Evolutionary conservation across 2,113 vertebrate genomes (phyloP).

Genomic region (Dendropsophus ebraccatus): DNA sequence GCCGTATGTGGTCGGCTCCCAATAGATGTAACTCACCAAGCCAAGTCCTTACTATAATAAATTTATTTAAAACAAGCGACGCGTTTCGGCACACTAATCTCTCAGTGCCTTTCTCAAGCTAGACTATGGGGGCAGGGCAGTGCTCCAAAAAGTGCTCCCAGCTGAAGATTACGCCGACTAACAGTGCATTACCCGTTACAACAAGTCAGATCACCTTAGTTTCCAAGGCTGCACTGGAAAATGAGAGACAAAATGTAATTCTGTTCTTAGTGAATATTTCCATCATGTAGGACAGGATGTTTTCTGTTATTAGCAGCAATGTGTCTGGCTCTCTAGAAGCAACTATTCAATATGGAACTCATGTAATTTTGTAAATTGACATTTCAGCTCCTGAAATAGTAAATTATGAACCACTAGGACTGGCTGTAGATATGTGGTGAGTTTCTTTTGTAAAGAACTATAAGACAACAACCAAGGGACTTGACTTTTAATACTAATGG

Average conservation of each 20-base stretch:
- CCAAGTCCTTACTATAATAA: too few relatives aligned
- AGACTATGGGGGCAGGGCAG: too few relatives aligned
- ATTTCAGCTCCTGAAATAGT: conserved; percentile 97
- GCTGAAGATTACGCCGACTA: too few relatives aligned
- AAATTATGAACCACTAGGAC: conserved; percentile 92
- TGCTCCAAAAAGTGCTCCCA: too few relatives aligned
- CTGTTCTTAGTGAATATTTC: neutral
- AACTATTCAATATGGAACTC: neutral
- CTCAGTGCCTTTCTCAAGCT: too few relatives aligned
- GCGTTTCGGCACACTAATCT: too few relatives aligned
- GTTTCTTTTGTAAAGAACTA: conserved; percentile 57
- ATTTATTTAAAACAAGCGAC: too few relatives aligned
- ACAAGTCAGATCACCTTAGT: neutral
- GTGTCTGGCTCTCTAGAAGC: neutral
- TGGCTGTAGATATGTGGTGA: conserved; percentile 97
- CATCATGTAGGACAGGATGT: neutral
- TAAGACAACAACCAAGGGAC: neutral
- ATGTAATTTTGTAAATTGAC: neutral
- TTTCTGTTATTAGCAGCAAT: neutral
- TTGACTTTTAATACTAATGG: neutral
- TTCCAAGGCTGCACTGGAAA: neutral
- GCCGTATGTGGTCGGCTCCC: too few relatives aligned
- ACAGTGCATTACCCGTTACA: too few relatives aligned
- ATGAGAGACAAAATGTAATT: neutral
- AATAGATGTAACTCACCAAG: too few relatives aligned